These are phyloP conservation scores for Stenoptilia bipunctidactyla DNA, from an alignment of 2,888 invertebrate species.

Conservation along the genomic window DNA sequence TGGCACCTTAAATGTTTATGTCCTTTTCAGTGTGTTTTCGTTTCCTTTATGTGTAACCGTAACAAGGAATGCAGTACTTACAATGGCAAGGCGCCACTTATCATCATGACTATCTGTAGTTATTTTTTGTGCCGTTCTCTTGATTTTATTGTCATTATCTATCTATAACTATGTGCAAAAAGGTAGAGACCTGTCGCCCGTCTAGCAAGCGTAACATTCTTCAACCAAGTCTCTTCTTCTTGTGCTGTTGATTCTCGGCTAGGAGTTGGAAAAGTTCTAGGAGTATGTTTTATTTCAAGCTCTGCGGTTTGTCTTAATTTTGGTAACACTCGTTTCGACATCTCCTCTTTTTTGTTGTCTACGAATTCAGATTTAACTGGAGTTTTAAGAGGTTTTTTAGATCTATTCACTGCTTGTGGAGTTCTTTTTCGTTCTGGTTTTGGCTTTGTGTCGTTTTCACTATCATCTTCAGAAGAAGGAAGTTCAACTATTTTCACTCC, in stretches of 20 bases:
- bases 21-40: too few relatives aligned
- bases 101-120: too few relatives aligned
- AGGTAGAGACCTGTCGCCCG: constrained; percentile 64
- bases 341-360: constrained; percentile 41
- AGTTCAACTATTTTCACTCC: constrained; percentile 33
- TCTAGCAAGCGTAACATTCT: constrained; percentile 81
- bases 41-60: too few relatives aligned
- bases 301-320: constrained; percentile 67
- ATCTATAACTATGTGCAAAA: too few relatives aligned
- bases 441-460: constrained; percentile 11
- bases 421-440: constrained; percentile 1
- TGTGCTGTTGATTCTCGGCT: constrained; percentile 78
- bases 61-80: too few relatives aligned
- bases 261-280: constrained; percentile 85
- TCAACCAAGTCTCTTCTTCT: constrained; percentile 85
- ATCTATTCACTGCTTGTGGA: constrained; percentile 4
- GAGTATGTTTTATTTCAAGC: constrained; percentile 79
- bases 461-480: constrained; percentile 24
- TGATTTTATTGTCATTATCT: too few relatives aligned
- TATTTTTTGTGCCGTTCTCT: too few relatives aligned
- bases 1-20: too few relatives aligned
- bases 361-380: constrained; percentile 44
- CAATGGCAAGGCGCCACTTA: too few relatives aligned
- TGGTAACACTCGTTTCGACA: constrained; percentile 55
- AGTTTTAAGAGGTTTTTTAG: constrained; percentile 20